These are phyloP conservation scores for Armadillidium nasatum DNA, from an alignment of 1,140 invertebrate species.

Conservation along the genomic window DNA sequence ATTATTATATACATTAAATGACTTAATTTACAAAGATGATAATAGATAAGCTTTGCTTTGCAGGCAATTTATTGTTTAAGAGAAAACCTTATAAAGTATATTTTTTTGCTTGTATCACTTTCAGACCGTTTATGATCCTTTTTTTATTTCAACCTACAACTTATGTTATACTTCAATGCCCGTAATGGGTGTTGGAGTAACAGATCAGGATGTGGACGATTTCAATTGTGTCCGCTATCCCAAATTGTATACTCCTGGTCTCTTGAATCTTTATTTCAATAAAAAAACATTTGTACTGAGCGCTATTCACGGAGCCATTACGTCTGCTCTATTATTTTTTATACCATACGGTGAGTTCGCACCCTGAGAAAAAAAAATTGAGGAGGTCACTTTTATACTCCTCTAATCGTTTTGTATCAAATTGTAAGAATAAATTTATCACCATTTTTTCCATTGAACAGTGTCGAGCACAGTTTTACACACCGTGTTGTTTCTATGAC, in stretches of 20 bases:
- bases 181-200: slow-evolving; percentile 58
- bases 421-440: too few relatives aligned
- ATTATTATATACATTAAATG: background rate
- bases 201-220: slow-evolving; percentile 56
- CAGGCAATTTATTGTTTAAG: too few relatives aligned
- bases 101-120: slow-evolving; percentile 30
- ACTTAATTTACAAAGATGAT: background rate
- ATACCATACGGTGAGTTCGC: slow-evolving; percentile 78
- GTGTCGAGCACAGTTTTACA: too few relatives aligned
- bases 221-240: slow-evolving; percentile 78
- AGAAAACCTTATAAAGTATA: too few relatives aligned
- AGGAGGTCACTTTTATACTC: too few relatives aligned
- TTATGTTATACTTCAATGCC: slow-evolving; percentile 63
- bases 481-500: too few relatives aligned
- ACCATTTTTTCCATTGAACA: too few relatives aligned
- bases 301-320: slow-evolving; percentile 87
- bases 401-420: too few relatives aligned
- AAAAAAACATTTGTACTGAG: slow-evolving; percentile 91
- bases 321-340: slow-evolving; percentile 93
- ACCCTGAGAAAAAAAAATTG: too few relatives aligned
- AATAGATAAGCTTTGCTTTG: too few relatives aligned
- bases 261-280: slow-evolving; percentile 90
- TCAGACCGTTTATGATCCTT: slow-evolving; percentile 61
- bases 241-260: slow-evolving; percentile 90
- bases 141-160: slow-evolving; percentile 63